These are phyloP conservation scores for Campoplex nolae DNA, from an alignment of 2,888 invertebrate species.

Conservation along the genomic window DNA sequence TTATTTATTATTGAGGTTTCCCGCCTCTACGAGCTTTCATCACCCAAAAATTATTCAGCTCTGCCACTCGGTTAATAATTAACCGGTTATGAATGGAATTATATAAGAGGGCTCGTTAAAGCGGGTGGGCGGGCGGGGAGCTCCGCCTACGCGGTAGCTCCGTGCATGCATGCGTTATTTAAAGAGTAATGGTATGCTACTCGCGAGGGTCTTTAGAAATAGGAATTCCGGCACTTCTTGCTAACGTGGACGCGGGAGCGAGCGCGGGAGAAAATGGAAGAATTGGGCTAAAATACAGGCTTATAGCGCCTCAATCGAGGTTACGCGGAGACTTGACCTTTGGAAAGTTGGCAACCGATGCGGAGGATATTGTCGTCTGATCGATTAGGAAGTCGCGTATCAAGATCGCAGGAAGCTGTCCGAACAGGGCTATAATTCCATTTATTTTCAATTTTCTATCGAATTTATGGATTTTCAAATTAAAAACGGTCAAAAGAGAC, in stretches of 20 bases:
- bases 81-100: background rate
- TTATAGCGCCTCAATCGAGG: background rate
- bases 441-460: background rate
- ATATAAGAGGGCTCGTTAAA: too few species aligned
- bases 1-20: background rate
- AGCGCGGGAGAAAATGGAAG: background rate
- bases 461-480: conserved; percentile 3
- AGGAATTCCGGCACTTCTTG: background rate
- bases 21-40: background rate
- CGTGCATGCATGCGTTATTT: too few species aligned
- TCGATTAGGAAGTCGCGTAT: background rate
- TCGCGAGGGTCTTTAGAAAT: too few species aligned
- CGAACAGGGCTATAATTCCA: background rate
- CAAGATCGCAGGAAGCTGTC: background rate
- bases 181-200: too few species aligned
- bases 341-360: background rate
- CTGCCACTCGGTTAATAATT: background rate
- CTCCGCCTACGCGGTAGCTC: too few species aligned
- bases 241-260: background rate
- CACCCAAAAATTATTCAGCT: background rate
- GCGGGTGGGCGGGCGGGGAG: too few species aligned
- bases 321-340: background rate
- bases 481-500: background rate
- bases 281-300: background rate
- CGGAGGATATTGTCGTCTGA: conserved; percentile 51